A percentile compares a stretch with the other conserved stretches of the same genome.
Conservation (phyloP, 2,113 vertebrate species). For the Condylura cristata region DNA sequence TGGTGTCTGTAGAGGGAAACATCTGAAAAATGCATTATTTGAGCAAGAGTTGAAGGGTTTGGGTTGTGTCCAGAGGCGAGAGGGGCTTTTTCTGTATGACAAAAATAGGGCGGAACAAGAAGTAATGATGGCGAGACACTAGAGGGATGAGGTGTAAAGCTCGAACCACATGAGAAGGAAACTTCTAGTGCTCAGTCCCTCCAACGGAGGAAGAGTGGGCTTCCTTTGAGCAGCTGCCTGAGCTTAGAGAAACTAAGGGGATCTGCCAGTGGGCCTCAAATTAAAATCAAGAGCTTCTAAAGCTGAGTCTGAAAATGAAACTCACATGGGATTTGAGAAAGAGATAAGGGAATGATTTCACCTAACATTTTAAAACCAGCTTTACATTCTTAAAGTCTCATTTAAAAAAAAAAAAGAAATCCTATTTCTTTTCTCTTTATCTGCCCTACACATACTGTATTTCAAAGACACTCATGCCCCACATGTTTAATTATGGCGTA, state of each 20-base stretch:
- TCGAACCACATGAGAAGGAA: not conserved
- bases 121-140: not conserved
- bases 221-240: not conserved
- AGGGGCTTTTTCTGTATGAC: not conserved
- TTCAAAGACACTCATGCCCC: conserved; percentile 42
- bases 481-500: conserved; percentile 43
- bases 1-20: not conserved
- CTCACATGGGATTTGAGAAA: conserved; percentile 40
- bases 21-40: not conserved
- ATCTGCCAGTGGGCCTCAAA: not conserved
- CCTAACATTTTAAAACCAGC: conserved; percentile 62
- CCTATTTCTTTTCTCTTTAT: conserved; percentile 59
- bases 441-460: conserved; percentile 35
- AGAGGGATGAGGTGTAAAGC: not conserved
- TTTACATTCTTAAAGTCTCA: conserved; percentile 54
- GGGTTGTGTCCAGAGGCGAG: not conserved
- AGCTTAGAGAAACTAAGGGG: not conserved
- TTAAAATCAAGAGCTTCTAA: conserved; percentile 33
- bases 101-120: not conserved
- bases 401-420: conserved; percentile 31
- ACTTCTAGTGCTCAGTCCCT: not conserved
- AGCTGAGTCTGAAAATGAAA: conserved; percentile 1
- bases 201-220: not conserved
- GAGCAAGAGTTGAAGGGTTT: not conserved
- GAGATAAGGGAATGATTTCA: conserved; percentile 22